A percentile compares a stretch with the other conserved stretches of the same genome.
Conservation (phyloP, 2,888 invertebrate genomes). For the Spilarctia lutea region DNA sequence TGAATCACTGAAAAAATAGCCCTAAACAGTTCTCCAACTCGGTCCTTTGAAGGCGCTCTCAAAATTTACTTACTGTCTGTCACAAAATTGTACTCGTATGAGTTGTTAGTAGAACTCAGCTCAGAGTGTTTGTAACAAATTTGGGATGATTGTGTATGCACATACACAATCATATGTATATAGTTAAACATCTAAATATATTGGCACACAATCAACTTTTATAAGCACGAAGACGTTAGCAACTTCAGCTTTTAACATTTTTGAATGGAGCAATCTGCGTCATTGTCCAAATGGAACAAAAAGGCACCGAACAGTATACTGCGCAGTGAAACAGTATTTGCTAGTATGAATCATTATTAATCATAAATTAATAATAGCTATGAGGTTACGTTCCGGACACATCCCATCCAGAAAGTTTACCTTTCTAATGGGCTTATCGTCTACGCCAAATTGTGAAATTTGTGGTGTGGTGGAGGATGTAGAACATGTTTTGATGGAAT, state of each 20-base stretch:
- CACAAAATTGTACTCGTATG: constrained; percentile 11
- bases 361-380: too few species aligned
- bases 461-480: too few species aligned
- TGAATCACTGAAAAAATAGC: constrained; percentile 4
- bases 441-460: too few species aligned
- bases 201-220: neutral
- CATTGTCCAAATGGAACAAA: neutral
- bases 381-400: too few species aligned
- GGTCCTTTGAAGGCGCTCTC: neutral
- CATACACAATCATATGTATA: too few species aligned
- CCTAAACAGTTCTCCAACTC: neutral
- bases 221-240: neutral
- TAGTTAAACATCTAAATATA: neutral
- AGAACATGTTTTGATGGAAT: too few species aligned
- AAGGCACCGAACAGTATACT: neutral
- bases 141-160: neutral
- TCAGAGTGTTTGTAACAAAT: neutral
- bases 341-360: too few species aligned
- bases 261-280: neutral
- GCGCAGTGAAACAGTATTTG: neutral
- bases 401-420: too few species aligned
- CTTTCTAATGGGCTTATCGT: too few species aligned
- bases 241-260: neutral
- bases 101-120: neutral
- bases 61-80: constrained; percentile 1